phyloP scores from a whole-genome alignment of 2,888 invertebrate genomes.

The Nemotelus nigrinus region DNA sequence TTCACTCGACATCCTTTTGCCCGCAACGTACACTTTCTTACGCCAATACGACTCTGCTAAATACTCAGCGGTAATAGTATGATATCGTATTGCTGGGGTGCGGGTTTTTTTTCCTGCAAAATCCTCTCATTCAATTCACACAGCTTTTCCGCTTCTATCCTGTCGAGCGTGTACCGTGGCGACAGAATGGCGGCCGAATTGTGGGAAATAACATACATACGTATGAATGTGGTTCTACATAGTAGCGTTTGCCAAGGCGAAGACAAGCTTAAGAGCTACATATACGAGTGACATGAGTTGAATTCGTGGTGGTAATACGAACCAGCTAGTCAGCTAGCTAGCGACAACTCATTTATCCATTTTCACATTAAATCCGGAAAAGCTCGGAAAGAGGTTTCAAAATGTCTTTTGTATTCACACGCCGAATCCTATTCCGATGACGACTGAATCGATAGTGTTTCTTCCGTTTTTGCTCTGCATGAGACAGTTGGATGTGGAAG shows the following conservation, averaged over 20 bases:
- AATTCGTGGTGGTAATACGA: not conserved
- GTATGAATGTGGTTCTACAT: conserved; percentile 13
- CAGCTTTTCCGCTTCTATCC: conserved; percentile 32
- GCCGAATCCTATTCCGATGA: not conserved
- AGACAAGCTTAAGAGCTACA: not conserved
- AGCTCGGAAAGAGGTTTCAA: conserved; percentile 37
- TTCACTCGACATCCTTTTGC: not conserved
- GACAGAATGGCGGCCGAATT: not conserved
- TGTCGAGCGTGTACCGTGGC: conserved; percentile 26
- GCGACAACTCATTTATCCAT: conserved; percentile 50
- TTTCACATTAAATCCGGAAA: conserved; percentile 50
- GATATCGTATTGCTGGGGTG: conserved; percentile 1
- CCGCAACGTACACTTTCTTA: not conserved
- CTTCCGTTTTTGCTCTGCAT: no score
- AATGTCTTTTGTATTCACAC: not conserved
- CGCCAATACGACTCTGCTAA: not conserved
- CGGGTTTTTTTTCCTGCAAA: not conserved
- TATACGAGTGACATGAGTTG: conserved; percentile 29
- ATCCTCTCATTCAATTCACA: conserved; percentile 31
- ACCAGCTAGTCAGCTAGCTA: not conserved
- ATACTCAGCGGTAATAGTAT: conserved; percentile 4
- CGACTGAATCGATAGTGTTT: no score
- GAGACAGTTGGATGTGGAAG: not conserved
- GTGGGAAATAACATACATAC: not conserved
- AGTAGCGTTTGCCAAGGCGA: conserved; percentile 20